Evolutionary conservation across 2,888 invertebrate species (phyloP).

Genomic region (Orchestes rusci): DNA sequence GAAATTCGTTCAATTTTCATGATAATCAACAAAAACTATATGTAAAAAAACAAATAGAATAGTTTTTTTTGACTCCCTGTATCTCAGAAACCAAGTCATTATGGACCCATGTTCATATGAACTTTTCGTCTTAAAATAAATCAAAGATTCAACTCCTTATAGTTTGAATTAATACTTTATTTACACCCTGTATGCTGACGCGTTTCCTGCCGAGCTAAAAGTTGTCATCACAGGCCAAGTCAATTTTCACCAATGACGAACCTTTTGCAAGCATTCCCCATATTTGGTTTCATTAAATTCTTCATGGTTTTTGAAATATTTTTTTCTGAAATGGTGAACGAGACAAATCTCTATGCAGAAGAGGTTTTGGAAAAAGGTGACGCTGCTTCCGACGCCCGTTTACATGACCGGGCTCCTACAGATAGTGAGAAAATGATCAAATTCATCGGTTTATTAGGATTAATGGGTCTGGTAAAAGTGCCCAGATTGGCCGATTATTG

Average conservation of each 20-base stretch:
- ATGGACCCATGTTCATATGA: too few species aligned
- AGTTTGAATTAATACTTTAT: too few species aligned
- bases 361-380: conserved; percentile 3
- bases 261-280: conserved; percentile 1
- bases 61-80: too few species aligned
- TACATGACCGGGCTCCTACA: conserved; percentile 3
- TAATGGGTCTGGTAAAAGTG: conserved; percentile 1
- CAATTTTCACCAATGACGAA: background rate
- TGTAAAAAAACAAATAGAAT: too few species aligned
- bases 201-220: conserved; percentile 1
- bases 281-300: background rate
- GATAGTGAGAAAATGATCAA: background rate
- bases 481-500: background rate
- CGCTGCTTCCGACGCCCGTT: conserved; percentile 3
- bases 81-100: too few species aligned
- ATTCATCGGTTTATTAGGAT: conserved; percentile 7
- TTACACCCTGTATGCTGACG: too few species aligned
- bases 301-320: background rate
- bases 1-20: too few species aligned
- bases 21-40: too few species aligned
- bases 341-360: conserved; percentile 7
- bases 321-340: conserved; percentile 3
- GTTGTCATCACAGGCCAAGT: background rate
- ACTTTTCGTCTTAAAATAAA: too few species aligned
- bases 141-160: too few species aligned